Evolutionary conservation across 2,888 invertebrate species (phyloP).

Genomic region (Zhengitettix transpicula): DNA sequence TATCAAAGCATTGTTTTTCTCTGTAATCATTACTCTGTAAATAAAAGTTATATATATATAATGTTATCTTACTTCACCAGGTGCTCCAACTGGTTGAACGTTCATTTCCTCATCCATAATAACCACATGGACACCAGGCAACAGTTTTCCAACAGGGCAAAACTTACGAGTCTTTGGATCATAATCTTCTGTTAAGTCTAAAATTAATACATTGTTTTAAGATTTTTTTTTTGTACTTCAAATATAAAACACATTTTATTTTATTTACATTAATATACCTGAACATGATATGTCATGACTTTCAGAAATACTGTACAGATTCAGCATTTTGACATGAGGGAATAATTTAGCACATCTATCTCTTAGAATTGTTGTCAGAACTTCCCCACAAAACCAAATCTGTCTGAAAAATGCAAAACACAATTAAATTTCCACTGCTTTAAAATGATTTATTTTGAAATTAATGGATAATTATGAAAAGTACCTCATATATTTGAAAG

Average conservation of each 20-base stretch:
- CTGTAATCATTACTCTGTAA: background rate
- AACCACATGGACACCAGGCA: conserved; percentile 15
- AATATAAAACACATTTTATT: background rate
- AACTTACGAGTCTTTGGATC: conserved; percentile 13
- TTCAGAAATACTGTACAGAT: conserved; percentile 18
- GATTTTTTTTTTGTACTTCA: background rate
- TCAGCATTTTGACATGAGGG: conserved; percentile 16
- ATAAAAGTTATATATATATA: background rate
- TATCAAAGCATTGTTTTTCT: background rate
- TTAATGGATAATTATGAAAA: background rate
- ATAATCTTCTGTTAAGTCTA: conserved; percentile 11
- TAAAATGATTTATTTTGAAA: background rate
- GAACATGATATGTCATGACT: conserved; percentile 17
- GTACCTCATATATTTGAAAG: conserved; percentile 13
- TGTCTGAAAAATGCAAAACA: conserved; percentile 11
- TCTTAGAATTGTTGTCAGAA: conserved; percentile 16
- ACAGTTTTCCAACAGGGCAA: conserved; percentile 16
- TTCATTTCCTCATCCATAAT: conserved; percentile 16
- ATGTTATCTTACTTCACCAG: conserved; percentile 15
- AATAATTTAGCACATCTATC: conserved; percentile 12
- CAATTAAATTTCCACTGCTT: background rate
- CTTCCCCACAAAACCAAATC: conserved; percentile 18
- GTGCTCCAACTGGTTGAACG: conserved; percentile 14
- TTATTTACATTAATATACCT: conserved; percentile 9
- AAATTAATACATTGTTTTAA: background rate